Evolutionary conservation across 2,888 invertebrate genomes (phyloP).

Genomic region (Rutpela maculata): DNA sequence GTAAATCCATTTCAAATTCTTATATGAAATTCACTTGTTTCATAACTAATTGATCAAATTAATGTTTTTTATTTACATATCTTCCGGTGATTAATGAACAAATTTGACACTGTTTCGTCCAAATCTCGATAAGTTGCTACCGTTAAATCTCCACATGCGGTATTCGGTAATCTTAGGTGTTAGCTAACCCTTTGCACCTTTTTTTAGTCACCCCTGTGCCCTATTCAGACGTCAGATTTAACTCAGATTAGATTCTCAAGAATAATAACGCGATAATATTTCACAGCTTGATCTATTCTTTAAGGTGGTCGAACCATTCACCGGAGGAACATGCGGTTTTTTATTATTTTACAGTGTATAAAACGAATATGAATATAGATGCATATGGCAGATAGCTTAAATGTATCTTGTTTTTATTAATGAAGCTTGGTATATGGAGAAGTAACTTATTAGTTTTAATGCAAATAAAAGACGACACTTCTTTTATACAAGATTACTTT

Average conservation of each 20-base stretch:
- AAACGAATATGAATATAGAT: constrained; percentile 41
- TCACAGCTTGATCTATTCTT: constrained; percentile 67
- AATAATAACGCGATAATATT: constrained; percentile 69
- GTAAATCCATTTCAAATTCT: too few relatives aligned
- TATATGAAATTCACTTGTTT: too few relatives aligned
- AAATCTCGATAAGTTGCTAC: constrained; percentile 63
- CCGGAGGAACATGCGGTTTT: constrained; percentile 62
- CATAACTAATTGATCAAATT: background rate
- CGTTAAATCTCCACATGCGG: constrained; percentile 63
- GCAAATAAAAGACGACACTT: background rate
- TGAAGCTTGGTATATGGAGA: background rate
- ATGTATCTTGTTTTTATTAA: constrained; percentile 20
- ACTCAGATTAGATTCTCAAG: constrained; percentile 66
- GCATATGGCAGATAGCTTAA: constrained; percentile 33
- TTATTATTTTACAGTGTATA: constrained; percentile 54
- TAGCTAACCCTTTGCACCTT: constrained; percentile 64
- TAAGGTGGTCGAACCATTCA: constrained; percentile 65
- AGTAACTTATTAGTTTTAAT: background rate
- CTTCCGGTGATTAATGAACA: constrained; percentile 27
- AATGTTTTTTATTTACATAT: background rate
- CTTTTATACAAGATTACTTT: too few relatives aligned
- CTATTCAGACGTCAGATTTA: constrained; percentile 61
- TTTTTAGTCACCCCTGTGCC: constrained; percentile 59
- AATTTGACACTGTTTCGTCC: constrained; percentile 26
- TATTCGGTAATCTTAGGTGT: constrained; percentile 53